These are phyloP conservation scores for Anthoptus insignis DNA, from an alignment of 2,888 invertebrate species.

Conservation along the genomic window DNA sequence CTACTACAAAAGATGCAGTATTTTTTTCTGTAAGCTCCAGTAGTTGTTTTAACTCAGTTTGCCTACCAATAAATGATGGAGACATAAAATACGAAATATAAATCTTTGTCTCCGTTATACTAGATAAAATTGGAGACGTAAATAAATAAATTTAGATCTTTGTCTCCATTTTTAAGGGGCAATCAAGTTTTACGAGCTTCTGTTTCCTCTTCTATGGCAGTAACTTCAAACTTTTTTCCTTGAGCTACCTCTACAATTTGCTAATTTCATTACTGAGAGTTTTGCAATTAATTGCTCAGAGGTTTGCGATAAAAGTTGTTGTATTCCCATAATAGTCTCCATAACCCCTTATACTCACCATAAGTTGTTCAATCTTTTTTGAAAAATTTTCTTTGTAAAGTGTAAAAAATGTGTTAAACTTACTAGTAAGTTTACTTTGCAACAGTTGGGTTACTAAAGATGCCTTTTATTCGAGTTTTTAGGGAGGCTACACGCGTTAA, in stretches of 20 bases:
- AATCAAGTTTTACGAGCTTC: background rate
- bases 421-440: background rate
- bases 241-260: background rate
- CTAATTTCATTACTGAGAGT: background rate
- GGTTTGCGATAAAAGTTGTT: background rate
- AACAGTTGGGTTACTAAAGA: background rate
- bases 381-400: background rate
- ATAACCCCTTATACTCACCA: background rate
- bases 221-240: background rate
- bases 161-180: background rate
- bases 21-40: no score
- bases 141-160: background rate
- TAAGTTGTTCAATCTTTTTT: background rate
- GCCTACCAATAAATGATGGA: no score
- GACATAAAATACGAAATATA: no score
- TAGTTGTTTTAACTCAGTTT: no score
- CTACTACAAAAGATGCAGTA: no score
- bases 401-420: background rate
- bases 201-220: background rate
- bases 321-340: background rate
- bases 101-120: no score
- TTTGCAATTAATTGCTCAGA: background rate
- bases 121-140: no score
- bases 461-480: no score
- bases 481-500: no score